phyloP scores from a whole-genome alignment of 2,797 vertebrate species.

The Anguilla obscura region DNA sequence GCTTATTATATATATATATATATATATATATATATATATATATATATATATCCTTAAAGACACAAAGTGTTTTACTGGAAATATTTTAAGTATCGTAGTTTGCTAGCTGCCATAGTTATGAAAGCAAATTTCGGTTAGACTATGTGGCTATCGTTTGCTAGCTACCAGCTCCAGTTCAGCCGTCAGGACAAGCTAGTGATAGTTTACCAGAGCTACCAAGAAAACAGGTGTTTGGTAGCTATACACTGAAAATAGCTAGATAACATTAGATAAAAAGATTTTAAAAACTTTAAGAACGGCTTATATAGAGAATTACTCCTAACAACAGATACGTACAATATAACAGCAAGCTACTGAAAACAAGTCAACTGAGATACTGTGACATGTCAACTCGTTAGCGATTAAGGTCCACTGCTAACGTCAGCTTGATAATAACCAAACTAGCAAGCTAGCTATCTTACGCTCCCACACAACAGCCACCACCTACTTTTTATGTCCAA shows the following conservation, averaged over 20 bases:
- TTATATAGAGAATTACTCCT: not conserved
- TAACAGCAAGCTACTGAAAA: not conserved
- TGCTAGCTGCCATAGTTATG: not conserved
- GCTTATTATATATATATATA: not conserved
- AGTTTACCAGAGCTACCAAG: not conserved
- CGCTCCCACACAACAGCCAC: conserved; percentile 49
- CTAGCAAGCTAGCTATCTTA: conserved; percentile 1
- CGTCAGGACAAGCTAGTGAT: not conserved
- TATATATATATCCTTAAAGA: not conserved
- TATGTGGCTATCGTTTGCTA: not conserved
- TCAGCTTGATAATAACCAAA: not conserved
- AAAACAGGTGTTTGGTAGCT: conserved; percentile 59
- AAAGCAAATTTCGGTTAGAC: not conserved
- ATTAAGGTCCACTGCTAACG: not conserved
- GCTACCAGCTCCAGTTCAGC: not conserved
- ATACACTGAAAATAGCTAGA: conserved; percentile 29
- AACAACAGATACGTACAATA: not conserved
- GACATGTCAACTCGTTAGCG: conserved; percentile 11
- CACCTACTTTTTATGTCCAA: conserved; percentile 60
- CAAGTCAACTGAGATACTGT: not conserved
- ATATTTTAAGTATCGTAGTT: not conserved
- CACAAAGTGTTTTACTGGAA: not conserved
- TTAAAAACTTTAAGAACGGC: not conserved
- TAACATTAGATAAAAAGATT: not conserved
- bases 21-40: not conserved